A percentile compares a stretch with the other conserved stretches of the same genome.
Evolutionary conservation across 2,888 invertebrate species (phyloP).

Genomic region (Muscina levida): DNA sequence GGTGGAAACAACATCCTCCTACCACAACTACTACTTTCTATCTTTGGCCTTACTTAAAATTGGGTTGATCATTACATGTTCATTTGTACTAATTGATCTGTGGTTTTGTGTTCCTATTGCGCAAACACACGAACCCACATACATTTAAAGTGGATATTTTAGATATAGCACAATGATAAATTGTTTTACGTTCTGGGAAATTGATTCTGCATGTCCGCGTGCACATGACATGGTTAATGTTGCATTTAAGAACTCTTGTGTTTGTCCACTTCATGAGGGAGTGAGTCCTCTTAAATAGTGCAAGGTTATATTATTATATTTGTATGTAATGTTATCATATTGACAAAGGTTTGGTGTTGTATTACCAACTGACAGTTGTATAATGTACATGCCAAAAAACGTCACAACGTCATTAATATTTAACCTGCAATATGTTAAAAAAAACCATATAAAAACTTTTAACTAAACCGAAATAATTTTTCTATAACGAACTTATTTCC

Average conservation of each 20-base stretch:
- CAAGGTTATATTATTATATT: constrained; percentile 23
- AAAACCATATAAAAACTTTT: too few species aligned
- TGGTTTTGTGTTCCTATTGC: too few species aligned
- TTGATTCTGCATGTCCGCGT: too few species aligned
- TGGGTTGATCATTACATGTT: constrained; percentile 52
- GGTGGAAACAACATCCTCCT: constrained; percentile 17
- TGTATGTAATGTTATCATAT: constrained; percentile 26
- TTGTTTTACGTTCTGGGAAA: constrained; percentile 78
- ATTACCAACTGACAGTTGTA: not conserved
- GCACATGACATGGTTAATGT: too few species aligned
- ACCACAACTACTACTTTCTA: constrained; percentile 21
- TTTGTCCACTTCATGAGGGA: not conserved
- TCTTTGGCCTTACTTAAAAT: constrained; percentile 19
- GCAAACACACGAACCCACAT: constrained; percentile 38
- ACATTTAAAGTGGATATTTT: constrained; percentile 31
- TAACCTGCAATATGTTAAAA: not conserved
- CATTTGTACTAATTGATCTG: constrained; percentile 61
- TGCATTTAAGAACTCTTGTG: constrained; percentile 19
- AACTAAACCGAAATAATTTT: too few species aligned
- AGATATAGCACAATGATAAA: constrained; percentile 69
- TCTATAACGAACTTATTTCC: too few species aligned
- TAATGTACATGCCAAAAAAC: constrained; percentile 36
- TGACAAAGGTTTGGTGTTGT: constrained; percentile 43
- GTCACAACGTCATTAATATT: constrained; percentile 60
- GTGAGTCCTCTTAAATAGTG: constrained; percentile 15